Percentiles rank a stretch among this genome's conserved stretches.
phyloP scores from a whole-genome alignment of 2,888 invertebrate species.

The Arenicola marina region DNA sequence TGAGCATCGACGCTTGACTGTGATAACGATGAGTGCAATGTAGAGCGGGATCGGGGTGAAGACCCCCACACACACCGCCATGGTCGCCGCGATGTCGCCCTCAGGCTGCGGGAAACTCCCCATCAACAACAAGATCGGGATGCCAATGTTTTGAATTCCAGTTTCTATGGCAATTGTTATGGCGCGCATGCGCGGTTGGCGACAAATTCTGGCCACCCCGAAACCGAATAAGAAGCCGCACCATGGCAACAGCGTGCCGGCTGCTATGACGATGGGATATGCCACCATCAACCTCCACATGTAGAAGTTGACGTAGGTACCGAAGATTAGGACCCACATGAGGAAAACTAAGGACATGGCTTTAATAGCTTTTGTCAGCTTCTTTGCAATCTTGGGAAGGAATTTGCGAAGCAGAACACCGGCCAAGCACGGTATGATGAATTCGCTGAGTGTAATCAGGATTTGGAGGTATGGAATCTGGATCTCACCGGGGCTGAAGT shows the following conservation, averaged over 20 bases:
- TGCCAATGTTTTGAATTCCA: constrained; percentile 87
- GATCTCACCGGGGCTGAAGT: background rate
- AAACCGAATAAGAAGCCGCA: constrained; percentile 47
- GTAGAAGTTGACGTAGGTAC: constrained; percentile 82
- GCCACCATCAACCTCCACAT: constrained; percentile 78
- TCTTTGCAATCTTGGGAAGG: constrained; percentile 66
- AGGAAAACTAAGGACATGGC: constrained; percentile 75
- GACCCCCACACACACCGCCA: background rate
- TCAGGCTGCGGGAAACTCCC: constrained; percentile 69
- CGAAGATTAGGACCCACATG: constrained; percentile 82
- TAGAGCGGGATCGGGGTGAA: constrained; percentile 2
- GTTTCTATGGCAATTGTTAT: constrained; percentile 82
- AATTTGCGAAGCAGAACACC: constrained; percentile 51
- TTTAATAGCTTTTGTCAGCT: constrained; percentile 67
- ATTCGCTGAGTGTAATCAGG: background rate
- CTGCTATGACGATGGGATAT: constrained; percentile 54
- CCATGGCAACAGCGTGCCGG: constrained; percentile 47
- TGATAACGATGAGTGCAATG: background rate
- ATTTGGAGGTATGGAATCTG: constrained; percentile 1
- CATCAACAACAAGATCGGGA: constrained; percentile 83
- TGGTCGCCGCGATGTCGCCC: constrained; percentile 11
- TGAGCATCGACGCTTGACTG: background rate
- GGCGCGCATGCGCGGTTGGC: constrained; percentile 40
- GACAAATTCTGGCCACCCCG: constrained; percentile 31
- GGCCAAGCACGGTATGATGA: constrained; percentile 31